These are phyloP conservation scores for Avahi laniger DNA, from an alignment of 2,797 vertebrate species.

Conservation along the genomic window DNA sequence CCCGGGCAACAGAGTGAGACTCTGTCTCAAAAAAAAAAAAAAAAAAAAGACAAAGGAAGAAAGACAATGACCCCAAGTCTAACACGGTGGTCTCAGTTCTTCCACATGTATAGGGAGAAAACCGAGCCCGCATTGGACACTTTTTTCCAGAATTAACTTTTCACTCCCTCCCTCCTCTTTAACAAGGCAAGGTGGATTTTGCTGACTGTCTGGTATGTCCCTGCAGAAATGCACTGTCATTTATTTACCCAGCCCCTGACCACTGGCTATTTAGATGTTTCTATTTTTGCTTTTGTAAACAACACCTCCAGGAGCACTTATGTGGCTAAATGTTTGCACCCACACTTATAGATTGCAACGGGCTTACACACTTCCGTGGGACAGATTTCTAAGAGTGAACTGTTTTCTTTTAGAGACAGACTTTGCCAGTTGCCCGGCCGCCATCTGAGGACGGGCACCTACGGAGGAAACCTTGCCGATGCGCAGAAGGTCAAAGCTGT, in stretches of 20 bases:
- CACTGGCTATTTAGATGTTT: neutral
- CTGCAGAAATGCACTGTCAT: neutral
- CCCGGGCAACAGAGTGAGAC: too few relatives aligned
- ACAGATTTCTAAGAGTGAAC: neutral
- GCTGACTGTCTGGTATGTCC: neutral
- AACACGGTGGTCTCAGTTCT: fast-evolving
- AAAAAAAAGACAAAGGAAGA: neutral
- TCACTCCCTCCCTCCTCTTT: neutral
- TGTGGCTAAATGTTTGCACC: neutral
- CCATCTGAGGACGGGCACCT: neutral
- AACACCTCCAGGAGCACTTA: neutral
- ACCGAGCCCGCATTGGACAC: fast-evolving
- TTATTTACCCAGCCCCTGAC: neutral
- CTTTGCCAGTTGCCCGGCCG: neutral
- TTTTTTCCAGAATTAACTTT: neutral
- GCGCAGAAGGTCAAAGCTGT: neutral
- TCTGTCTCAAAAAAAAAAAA: too few relatives aligned
- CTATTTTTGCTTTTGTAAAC: constrained; percentile 34
- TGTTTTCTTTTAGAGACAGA: too few relatives aligned
- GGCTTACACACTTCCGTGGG: neutral
- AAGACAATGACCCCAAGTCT: neutral
- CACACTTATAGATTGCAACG: neutral
- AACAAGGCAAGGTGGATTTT: neutral
- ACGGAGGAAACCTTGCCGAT: neutral
- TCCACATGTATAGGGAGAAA: fast-evolving